Base-by-base conservation (phyloP, 1,140 invertebrate species). In the Teleogryllus occipitalis region DNA sequence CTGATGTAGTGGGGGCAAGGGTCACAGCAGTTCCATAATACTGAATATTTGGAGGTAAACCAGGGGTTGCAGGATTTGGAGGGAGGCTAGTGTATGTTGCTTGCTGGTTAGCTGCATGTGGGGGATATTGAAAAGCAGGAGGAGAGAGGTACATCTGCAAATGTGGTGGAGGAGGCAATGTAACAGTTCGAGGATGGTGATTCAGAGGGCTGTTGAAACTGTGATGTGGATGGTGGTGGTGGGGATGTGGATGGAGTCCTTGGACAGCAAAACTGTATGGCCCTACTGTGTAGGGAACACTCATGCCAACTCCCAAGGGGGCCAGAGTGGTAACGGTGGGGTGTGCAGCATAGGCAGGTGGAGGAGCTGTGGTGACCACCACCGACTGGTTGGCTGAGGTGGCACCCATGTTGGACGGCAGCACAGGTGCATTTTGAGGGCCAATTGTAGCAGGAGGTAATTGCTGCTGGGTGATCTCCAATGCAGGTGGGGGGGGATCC, bases 251-350 rank as follows among this genome's bases (percentile, higher is more conserved):
- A 83, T 89, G 78, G 12, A 80, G 47, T 8, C 80, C 80, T 74
- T 80, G 88, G 47, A 88, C 84, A 46, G 84, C 81, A 80, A 89
- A 89, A 82, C 88, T 89, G 82, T 90, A 90, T 18, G 89, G 88
- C 22, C 87, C 86, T 7, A 89, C 86, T 0, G 89, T 87, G 81
- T 92, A 92, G 14, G 90, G 90, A 83, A 91, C 86, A 49, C 88
- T 87, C 77, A 91, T 46, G 22, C 47, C 79, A 77, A 79, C 83
- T 84, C 87, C 87, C 77, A 88, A 72, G 14, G 87, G 88, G 8
- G 88, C 87, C 46, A 88, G 21, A n/a, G 87, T 88, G 0, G 87
- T 88, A 76, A 87, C 85, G 27, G 88, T 85, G 0, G 87, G 87
- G 83, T 89, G 85, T 82, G 84, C 82, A 39, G 80, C 39, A 47